These are phyloP conservation scores for Cliona cf. orientalis DNA, from an alignment of 37 sponge, comb jelly and placozoan genomes.

Conservation along the genomic window DNA sequence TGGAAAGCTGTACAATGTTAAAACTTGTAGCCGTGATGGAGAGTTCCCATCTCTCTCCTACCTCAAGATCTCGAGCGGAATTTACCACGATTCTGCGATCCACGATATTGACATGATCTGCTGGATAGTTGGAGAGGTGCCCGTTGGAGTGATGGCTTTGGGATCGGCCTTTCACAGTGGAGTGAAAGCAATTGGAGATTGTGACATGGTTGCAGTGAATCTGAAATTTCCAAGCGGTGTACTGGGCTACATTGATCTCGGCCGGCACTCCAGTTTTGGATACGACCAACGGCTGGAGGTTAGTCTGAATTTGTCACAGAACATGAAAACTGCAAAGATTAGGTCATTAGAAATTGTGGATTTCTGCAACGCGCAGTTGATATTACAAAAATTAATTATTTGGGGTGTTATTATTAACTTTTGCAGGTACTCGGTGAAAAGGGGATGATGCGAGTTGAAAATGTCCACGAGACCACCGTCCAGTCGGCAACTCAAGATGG, in stretches of 20 bases:
- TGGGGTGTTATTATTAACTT: not conserved
- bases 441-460: slow-evolving; percentile 69
- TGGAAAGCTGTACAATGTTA: slow-evolving; percentile 72
- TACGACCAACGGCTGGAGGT: slow-evolving; percentile 91
- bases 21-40: slow-evolving; percentile 67
- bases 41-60: slow-evolving; percentile 76
- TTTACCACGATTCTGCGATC: slow-evolving; percentile 84
- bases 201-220: slow-evolving; percentile 78
- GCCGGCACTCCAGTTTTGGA: slow-evolving; percentile 76
- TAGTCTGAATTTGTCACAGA: too few relatives aligned
- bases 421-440: slow-evolving; percentile 69
- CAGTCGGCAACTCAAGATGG: slow-evolving; percentile 4
- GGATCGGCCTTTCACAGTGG: slow-evolving; percentile 47
- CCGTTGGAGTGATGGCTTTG: slow-evolving; percentile 55
- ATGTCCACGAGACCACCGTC: slow-evolving; percentile 36
- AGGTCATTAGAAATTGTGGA: too few relatives aligned
- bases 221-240: slow-evolving; percentile 82
- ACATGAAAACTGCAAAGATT: too few relatives aligned
- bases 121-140: slow-evolving; percentile 69
- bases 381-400: too few relatives aligned
- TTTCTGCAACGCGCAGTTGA: too few relatives aligned
- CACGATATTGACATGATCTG: slow-evolving; percentile 88
- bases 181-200: slow-evolving; percentile 62
- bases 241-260: slow-evolving; percentile 71
- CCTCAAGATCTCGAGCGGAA: slow-evolving; percentile 77